These are phyloP conservation scores for Eulemur rufifrons DNA, from an alignment of 2,113 vertebrate species.

Conservation along the genomic window DNA sequence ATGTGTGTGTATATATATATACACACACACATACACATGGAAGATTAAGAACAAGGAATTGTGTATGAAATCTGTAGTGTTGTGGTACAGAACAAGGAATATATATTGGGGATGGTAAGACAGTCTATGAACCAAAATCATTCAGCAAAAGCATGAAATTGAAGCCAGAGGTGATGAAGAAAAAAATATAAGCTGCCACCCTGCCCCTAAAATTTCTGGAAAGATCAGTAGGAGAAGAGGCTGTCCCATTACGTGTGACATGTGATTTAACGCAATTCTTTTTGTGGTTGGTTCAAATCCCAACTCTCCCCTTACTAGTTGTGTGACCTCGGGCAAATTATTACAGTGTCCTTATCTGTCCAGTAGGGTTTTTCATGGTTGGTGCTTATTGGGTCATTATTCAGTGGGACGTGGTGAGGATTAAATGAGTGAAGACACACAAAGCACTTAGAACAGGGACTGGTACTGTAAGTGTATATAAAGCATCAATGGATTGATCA, in stretches of 20 bases:
- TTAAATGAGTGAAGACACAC: background rate
- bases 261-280: background rate
- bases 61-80: background rate
- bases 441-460: background rate
- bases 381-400: background rate
- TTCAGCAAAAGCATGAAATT: background rate
- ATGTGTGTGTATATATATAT: no score
- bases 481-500: background rate
- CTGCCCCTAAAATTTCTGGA: background rate
- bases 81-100: background rate
- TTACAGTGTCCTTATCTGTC: background rate
- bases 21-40: no score
- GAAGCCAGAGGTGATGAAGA: background rate
- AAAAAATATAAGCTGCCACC: background rate
- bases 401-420: background rate
- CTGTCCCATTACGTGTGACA: background rate
- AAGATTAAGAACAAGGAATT: background rate
- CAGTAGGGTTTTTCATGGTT: background rate
- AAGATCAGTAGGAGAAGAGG: background rate
- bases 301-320: background rate
- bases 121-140: background rate
- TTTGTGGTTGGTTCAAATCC: background rate
- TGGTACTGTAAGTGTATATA: background rate
- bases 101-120: background rate
- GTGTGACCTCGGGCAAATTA: background rate